Evolutionary conservation across 2,113 vertebrate genomes (phyloP).

Genomic region (Edolisoma coerulescens): DNA sequence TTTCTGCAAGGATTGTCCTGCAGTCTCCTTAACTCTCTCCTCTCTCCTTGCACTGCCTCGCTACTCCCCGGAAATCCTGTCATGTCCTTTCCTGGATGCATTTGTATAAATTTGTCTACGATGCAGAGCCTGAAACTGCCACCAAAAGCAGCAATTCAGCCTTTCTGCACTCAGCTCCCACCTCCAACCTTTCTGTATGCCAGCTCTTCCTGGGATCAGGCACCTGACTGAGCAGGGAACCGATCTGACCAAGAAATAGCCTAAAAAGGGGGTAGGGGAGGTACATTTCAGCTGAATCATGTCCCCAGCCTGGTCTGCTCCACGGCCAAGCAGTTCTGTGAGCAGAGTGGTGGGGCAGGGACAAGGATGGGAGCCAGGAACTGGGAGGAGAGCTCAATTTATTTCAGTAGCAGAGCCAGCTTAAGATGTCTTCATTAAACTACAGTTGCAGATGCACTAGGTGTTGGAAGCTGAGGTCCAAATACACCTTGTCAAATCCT

Average conservation of each 20-base stretch:
- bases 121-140: constrained; percentile 2
- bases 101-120: not conserved
- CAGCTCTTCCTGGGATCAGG: constrained; percentile 44
- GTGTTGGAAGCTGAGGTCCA: constrained; percentile 49
- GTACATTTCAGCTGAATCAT: not conserved
- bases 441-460: constrained; percentile 49
- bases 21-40: not conserved
- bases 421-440: constrained; percentile 61
- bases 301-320: constrained; percentile 35
- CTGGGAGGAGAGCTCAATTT: constrained; percentile 59
- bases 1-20: constrained; percentile 18
- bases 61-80: not conserved
- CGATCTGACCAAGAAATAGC: not conserved
- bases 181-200: constrained; percentile 45
- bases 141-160: constrained; percentile 29
- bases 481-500: constrained; percentile 43
- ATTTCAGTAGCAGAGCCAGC: constrained; percentile 58
- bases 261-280: not conserved
- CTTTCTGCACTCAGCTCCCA: constrained; percentile 30
- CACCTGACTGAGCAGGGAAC: constrained; percentile 15
- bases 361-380: constrained; percentile 42
- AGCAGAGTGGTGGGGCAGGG: constrained; percentile 14
- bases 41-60: not conserved
- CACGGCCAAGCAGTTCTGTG: constrained; percentile 43
- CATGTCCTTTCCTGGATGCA: not conserved